Conservation (phyloP, 2,113 vertebrate genomes). For the Phaethon lepturus region DNA sequence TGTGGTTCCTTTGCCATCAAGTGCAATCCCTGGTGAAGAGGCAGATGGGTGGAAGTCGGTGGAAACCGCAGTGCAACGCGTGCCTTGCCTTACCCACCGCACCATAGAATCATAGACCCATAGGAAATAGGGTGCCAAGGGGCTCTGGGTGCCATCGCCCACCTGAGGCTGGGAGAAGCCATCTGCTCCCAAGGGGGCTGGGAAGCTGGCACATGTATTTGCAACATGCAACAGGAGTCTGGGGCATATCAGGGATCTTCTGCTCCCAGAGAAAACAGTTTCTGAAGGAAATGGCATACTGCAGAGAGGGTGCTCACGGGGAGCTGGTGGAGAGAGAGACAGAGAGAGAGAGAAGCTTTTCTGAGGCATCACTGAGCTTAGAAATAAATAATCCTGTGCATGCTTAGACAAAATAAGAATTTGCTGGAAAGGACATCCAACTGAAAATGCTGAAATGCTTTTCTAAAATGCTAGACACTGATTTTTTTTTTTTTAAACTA, state of each 20-base stretch:
- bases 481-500: neutral
- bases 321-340: neutral
- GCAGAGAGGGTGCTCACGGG: neutral
- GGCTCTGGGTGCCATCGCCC: neutral
- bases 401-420: neutral
- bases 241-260: neutral
- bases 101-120: conserved; percentile 21
- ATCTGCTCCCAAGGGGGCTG: neutral
- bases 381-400: neutral
- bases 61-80: accelerated
- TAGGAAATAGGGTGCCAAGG: neutral
- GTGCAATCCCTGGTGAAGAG: neutral
- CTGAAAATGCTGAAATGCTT: neutral
- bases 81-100: neutral
- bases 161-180: neutral
- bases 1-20: accelerated
- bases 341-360: neutral
- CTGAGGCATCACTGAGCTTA: neutral
- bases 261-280: neutral
- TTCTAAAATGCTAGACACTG: neutral
- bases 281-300: neutral
- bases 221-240: neutral
- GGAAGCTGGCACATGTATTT: neutral
- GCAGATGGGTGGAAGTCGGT: neutral
- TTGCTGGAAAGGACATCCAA: neutral